Evolutionary conservation across 2,797 vertebrate species (phyloP).

Genomic region (Loris lydekkerianus): DNA sequence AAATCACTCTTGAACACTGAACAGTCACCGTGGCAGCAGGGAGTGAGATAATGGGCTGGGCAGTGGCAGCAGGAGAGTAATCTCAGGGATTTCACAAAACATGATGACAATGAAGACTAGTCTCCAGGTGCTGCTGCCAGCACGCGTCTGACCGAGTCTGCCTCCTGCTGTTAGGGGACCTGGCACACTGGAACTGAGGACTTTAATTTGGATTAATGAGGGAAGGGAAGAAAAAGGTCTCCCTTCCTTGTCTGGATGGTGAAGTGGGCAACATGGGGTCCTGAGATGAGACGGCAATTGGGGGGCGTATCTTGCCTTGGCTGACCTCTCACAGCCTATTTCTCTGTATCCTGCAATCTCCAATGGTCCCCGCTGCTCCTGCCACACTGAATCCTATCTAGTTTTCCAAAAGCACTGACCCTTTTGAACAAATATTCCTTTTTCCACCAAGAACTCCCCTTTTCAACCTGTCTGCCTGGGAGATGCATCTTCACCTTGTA

Average conservation of each 20-base stretch:
- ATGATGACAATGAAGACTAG: background rate
- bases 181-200: background rate
- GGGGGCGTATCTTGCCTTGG: background rate
- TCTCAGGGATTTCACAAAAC: background rate
- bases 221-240: background rate
- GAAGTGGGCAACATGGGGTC: background rate
- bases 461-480: background rate
- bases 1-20: background rate
- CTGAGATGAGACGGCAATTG: background rate
- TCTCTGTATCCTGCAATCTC: background rate
- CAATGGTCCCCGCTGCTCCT: background rate
- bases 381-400: background rate
- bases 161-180: background rate
- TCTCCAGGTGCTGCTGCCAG: background rate
- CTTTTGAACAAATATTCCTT: background rate
- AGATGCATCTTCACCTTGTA: background rate
- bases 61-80: accelerated
- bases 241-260: background rate
- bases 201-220: background rate
- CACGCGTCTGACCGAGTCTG: background rate
- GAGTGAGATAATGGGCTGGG: background rate
- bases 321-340: background rate
- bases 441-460: background rate
- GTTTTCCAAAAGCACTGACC: background rate
- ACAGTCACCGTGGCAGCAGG: background rate